These are phyloP conservation scores for Ara ararauna DNA, from an alignment of 2,797 vertebrate genomes.

Conservation along the genomic window DNA sequence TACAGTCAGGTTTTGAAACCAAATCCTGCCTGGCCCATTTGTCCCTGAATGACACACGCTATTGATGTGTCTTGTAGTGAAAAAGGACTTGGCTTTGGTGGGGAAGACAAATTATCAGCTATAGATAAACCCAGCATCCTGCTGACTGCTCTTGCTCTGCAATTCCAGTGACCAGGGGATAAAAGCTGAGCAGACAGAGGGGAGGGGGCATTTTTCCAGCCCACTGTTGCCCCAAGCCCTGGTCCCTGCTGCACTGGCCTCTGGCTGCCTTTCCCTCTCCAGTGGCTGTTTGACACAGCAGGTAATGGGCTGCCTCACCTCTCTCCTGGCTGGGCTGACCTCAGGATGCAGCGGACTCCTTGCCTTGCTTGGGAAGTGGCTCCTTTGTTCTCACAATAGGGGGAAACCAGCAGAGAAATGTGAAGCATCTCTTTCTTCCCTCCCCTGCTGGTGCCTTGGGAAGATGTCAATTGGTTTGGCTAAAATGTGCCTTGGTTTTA, in stretches of 20 bases:
- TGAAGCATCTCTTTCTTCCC: not conserved
- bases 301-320: not conserved
- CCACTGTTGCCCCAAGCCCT: not conserved
- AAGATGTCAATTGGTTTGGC: not conserved
- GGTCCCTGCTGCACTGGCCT: not conserved
- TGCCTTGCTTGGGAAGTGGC: not conserved
- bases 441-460: not conserved
- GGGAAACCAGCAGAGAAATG: not conserved
- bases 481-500: not conserved
- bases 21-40: conserved; percentile 24
- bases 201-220: not conserved
- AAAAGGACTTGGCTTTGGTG: not conserved
- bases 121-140: not conserved
- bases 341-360: rapidly evolving
- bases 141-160: not conserved
- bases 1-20: conserved; percentile 42
- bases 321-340: not conserved
- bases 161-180: not conserved
- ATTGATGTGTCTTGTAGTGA: not conserved
- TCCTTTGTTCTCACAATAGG: not conserved
- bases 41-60: conserved; percentile 24
- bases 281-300: not conserved
- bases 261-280: not conserved
- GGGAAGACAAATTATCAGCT: not conserved
- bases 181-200: not conserved